phyloP scores from a whole-genome alignment of 92 coral and sea anemone species.

The Parazoanthus darwini region DNA sequence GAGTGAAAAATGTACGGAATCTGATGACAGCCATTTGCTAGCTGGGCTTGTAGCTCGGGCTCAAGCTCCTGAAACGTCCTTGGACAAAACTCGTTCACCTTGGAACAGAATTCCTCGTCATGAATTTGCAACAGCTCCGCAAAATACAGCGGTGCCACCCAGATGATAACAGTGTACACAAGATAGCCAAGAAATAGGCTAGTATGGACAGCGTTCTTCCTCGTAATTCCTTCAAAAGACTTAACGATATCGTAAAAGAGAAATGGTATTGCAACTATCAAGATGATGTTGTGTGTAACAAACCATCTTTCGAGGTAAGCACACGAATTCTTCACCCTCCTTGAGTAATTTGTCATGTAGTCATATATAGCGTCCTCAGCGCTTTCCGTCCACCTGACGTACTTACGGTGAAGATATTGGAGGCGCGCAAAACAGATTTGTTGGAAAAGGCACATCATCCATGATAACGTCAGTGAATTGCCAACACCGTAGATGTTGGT shows the following conservation, averaged over 20 bases:
- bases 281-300: conserved; percentile 54
- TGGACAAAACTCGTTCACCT: conserved; percentile 61
- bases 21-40: conserved; percentile 5
- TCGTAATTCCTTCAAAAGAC: conserved; percentile 30
- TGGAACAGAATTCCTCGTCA: conserved; percentile 50
- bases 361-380: conserved; percentile 54
- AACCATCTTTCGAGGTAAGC: conserved; percentile 47
- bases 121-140: conserved; percentile 54
- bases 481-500: conserved; percentile 63
- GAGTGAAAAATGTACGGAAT: conserved; percentile 46
- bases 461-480: conserved; percentile 54
- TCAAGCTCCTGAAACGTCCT: conserved; percentile 47
- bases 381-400: conserved; percentile 47
- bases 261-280: conserved; percentile 59
- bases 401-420: conserved; percentile 25
- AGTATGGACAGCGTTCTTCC: conserved; percentile 46
- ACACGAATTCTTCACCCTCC: conserved; percentile 53
- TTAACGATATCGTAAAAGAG: conserved; percentile 54
- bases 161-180: conserved; percentile 48
- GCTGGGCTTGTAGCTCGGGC: conserved; percentile 16
- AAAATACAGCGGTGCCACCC: conserved; percentile 64
- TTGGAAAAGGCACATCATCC: conserved; percentile 65
- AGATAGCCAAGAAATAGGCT: conserved; percentile 55
- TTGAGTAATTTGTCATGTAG: conserved; percentile 47
- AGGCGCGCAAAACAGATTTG: conserved; percentile 55